phyloP scores from a whole-genome alignment of 2,113 vertebrate species.

The Platanista minor region DNA sequence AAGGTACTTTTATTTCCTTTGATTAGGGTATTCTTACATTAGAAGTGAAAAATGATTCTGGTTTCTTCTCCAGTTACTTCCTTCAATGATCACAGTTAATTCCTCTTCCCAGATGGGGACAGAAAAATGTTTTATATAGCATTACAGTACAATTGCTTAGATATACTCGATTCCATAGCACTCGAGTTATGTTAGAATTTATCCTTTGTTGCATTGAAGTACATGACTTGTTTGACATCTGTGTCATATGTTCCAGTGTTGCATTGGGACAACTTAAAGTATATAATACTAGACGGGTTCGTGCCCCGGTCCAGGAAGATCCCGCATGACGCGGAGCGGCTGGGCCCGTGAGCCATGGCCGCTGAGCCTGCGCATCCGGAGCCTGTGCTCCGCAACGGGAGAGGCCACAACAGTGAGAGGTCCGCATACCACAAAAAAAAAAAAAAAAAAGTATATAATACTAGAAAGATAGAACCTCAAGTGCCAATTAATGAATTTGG shows the following conservation, averaged over 20 bases:
- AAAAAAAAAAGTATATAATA: not conserved
- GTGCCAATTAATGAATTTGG: not conserved
- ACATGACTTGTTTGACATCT: not conserved
- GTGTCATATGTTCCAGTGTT: not conserved
- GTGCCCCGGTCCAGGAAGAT: no score
- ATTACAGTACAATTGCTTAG: not conserved
- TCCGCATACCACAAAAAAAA: no score
- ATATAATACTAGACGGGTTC: not conserved
- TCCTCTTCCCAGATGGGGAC: not conserved
- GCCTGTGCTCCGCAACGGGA: no score
- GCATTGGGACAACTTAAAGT: not conserved
- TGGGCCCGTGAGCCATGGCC: no score
- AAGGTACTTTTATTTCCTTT: not conserved
- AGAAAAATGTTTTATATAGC: not conserved
- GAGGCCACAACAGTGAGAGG: no score
- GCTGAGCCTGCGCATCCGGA: no score
- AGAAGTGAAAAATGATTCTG: not conserved
- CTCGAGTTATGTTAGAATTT: not conserved
- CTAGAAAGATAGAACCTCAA: not conserved
- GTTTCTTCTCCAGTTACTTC: not conserved
- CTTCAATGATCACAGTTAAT: not conserved
- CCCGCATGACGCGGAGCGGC: no score
- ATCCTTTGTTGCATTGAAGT: not conserved
- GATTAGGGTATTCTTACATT: not conserved
- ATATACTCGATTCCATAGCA: not conserved